phyloP scores from a whole-genome alignment of 2,113 vertebrate genomes.

The Lepus americanus region DNA sequence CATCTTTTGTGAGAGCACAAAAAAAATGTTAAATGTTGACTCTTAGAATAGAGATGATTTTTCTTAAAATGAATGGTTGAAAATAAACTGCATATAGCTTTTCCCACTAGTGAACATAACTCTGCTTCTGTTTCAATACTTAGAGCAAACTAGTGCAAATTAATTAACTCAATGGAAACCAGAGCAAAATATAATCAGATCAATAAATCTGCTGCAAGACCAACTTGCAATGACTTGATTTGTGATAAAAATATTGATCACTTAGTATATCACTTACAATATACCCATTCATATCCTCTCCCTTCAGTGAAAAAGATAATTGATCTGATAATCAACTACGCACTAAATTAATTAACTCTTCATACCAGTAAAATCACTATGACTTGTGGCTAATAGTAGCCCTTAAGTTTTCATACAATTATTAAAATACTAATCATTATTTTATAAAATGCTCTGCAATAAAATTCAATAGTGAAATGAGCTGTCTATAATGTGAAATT shows the following conservation, averaged over 20 bases:
- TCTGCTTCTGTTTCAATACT: background rate
- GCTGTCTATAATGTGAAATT: background rate
- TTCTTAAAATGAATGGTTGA: background rate
- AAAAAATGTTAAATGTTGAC: background rate
- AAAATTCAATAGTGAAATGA: background rate
- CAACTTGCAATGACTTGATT: background rate
- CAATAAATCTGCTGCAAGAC: background rate
- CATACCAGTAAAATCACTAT: background rate
- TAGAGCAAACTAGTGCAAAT: background rate
- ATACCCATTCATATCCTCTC: background rate
- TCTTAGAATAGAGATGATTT: background rate
- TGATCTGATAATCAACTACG: background rate
- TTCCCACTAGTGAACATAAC: background rate
- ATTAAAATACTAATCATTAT: background rate
- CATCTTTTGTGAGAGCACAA: background rate
- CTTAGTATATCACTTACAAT: background rate
- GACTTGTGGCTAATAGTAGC: background rate
- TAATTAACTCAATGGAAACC: slow-evolving; percentile 18
- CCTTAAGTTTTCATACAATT: background rate
- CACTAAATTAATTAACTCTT: background rate
- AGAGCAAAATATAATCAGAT: background rate
- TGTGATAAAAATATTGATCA: background rate
- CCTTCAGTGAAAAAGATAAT: background rate
- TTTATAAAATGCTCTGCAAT: background rate
- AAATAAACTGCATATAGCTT: background rate